Evolutionary conservation across 2,797 vertebrate species (phyloP).

Genomic region (Scomberomorus guttatus): DNA sequence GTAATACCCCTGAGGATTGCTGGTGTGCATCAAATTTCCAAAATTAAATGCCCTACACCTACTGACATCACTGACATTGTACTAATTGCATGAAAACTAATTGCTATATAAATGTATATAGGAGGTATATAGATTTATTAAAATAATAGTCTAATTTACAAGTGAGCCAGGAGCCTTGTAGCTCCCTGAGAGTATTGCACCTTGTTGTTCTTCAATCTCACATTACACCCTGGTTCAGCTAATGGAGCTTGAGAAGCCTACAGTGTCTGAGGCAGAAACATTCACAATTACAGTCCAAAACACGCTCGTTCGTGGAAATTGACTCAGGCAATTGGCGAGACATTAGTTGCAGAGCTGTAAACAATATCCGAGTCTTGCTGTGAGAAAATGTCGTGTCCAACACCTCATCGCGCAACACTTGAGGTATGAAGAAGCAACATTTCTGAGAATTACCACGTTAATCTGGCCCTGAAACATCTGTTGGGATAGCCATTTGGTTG

Average conservation of each 20-base stretch:
- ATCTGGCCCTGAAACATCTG: conserved; percentile 21
- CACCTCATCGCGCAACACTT: conserved; percentile 20
- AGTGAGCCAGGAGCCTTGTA: not conserved
- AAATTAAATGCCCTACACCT: too few species aligned
- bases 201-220: conserved; percentile 4
- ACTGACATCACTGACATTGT: too few species aligned
- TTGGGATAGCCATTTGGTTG: conserved; percentile 28
- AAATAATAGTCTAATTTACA: not conserved
- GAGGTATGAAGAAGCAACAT: conserved; percentile 11
- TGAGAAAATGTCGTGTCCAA: conserved; percentile 6
- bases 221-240: not conserved
- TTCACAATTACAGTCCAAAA: conserved; percentile 23
- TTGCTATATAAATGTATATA: too few species aligned
- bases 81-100: too few species aligned
- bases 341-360: conserved; percentile 19
- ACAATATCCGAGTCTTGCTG: conserved; percentile 17
- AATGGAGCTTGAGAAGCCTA: conserved; percentile 23
- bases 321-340: conserved; percentile 1
- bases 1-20: too few species aligned
- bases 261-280: conserved; percentile 31
- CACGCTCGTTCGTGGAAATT: conserved; percentile 19
- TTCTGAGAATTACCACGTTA: conserved; percentile 15
- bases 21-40: too few species aligned
- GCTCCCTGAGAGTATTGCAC: not conserved
- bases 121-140: not conserved